These are phyloP conservation scores for Pammene aurita DNA, from an alignment of 2,888 invertebrate genomes.

Conservation along the genomic window DNA sequence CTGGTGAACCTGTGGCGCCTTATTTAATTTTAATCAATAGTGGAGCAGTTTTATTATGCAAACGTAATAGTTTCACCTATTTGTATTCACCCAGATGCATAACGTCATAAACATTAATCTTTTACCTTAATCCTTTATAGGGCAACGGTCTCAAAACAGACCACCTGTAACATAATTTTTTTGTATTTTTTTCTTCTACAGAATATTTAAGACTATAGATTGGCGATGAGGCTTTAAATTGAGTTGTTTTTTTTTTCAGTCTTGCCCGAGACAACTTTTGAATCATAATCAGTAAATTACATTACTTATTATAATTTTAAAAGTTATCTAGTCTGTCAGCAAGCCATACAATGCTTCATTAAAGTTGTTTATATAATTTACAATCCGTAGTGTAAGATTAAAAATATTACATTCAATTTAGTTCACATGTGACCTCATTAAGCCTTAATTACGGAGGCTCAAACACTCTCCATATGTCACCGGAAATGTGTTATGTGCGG, in stretches of 20 bases:
- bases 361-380: background rate
- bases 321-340: no score
- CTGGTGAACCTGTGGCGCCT: background rate
- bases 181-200: no score
- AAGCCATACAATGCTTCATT: no score
- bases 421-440: conserved; percentile 36
- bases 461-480: conserved; percentile 40
- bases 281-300: no score
- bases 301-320: no score
- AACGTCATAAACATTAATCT: background rate
- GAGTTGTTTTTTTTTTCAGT: no score
- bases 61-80: background rate
- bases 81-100: background rate
- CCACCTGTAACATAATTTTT: no score
- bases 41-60: background rate
- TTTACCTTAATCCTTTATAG: no score
- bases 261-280: no score
- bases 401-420: conserved; percentile 26
- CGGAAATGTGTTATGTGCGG: conserved; percentile 38
- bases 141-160: no score
- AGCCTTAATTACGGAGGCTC: conserved; percentile 31
- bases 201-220: no score
- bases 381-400: conserved; percentile 5
- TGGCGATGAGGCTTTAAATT: no score
- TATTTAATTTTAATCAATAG: background rate